Percentiles rank a stretch among this genome's conserved stretches.
Evolutionary conservation across 2,888 invertebrate genomes (phyloP).

Genomic region (Drosophila tripunctata): DNA sequence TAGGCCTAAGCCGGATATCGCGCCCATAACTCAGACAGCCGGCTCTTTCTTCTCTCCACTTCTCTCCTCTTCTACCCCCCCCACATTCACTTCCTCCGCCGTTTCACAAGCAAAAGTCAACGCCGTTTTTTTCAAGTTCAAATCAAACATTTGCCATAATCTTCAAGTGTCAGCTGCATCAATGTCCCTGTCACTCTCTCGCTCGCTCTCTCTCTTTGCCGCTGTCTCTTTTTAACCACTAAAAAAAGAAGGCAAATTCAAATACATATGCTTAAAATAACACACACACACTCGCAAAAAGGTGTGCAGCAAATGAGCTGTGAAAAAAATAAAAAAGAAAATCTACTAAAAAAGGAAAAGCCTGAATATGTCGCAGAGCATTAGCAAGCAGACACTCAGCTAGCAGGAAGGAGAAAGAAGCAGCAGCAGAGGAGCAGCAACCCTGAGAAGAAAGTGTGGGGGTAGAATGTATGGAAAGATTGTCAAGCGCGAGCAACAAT

Average conservation of each 20-base stretch:
- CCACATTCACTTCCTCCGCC: background rate
- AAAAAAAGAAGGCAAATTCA: constrained; percentile 42
- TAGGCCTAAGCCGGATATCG: constrained; percentile 65
- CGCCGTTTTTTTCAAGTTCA: constrained; percentile 69
- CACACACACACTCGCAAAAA: constrained; percentile 26
- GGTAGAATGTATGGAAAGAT: constrained; percentile 57
- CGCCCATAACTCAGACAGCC: constrained; percentile 50
- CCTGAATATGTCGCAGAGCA: constrained; percentile 65
- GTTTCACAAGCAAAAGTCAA: background rate
- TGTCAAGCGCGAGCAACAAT: constrained; percentile 40
- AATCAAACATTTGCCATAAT: constrained; percentile 76
- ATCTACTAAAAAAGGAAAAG: constrained; percentile 45
- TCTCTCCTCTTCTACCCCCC: background rate
- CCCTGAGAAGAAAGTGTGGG: background rate
- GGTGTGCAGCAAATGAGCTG: constrained; percentile 76
- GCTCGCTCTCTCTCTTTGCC: background rate
- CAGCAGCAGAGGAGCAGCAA: constrained; percentile 44
- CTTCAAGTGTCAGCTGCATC: constrained; percentile 70
- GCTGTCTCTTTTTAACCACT: background rate
- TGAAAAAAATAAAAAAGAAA: constrained; percentile 34
- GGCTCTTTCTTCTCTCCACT: constrained; percentile 51
- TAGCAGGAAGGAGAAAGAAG: background rate
- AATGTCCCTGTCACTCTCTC: no score
- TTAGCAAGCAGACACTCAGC: constrained; percentile 26
- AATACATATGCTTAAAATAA: constrained; percentile 49